Percentiles rank a stretch among this genome's conserved stretches.
Conservation (phyloP, 2,113 vertebrate genomes). For the Laterallus jamaicensis region DNA sequence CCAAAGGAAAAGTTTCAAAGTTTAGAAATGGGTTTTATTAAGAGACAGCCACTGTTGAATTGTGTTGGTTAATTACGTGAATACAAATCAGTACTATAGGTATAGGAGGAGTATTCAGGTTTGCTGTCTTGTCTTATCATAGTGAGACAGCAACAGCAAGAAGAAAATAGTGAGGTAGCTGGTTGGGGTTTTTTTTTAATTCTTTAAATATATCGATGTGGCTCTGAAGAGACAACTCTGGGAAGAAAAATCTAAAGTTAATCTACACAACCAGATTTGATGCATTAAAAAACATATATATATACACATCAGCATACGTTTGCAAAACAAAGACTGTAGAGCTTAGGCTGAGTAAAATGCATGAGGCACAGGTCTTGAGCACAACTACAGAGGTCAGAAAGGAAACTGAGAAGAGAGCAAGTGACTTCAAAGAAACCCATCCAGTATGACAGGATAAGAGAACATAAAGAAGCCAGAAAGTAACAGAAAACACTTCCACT, state of each 20-base stretch:
- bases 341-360: not conserved
- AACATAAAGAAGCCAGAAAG: not conserved
- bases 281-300: not conserved
- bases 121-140: not conserved
- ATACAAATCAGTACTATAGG: not conserved
- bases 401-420: fast-evolving
- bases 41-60: not conserved
- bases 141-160: not conserved
- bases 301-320: too few relatives aligned
- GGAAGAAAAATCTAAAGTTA: not conserved
- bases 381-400: not conserved
- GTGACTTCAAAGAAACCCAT: not conserved
- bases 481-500: not conserved
- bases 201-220: not conserved
- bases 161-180: not conserved
- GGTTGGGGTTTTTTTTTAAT: not conserved
- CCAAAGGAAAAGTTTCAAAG: not conserved
- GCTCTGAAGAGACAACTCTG: not conserved
- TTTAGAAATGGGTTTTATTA: not conserved
- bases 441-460: not conserved
- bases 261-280: not conserved
- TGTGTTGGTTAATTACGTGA: not conserved
- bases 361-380: not conserved
- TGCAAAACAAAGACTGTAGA: not conserved
- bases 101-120: not conserved